Evolutionary conservation across 2,113 vertebrate genomes (phyloP), one percentile per base, ranked within the genome.

Genomic region (Struthidea cinerea): DNA sequence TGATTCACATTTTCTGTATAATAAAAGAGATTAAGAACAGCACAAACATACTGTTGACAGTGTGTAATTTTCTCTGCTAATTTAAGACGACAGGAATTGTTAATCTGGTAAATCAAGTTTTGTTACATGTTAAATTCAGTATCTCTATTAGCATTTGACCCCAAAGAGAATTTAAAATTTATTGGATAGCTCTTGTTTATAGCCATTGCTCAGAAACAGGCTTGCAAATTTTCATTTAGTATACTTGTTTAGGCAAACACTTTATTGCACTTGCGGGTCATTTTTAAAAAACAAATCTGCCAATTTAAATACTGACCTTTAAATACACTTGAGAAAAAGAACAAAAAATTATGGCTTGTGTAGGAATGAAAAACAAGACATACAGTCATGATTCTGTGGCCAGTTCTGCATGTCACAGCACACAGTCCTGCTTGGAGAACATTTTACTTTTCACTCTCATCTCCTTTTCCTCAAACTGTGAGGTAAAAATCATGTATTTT

Each of bases 31-130:
- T 30, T 35, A 79, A 87, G 56, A 90, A 39, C 55, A 69, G 30
- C 42, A 50, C 67, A 76, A 64, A 85, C 41, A 57, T 21, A 27
- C 22, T 82, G 53, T 24, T 89, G 60, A 24, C 20, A 16, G 56
- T 53, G n/a, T 87, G 60, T 87, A 24, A 79, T 96, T 87, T 79
- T 79, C 67, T 26, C n/a, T 68, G 65, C 69, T 95, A 76, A 95
- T 89, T 80, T 87, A 89, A 79, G n/a, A 30, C 44, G 76, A 80
- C 33, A 83, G 59, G 42, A 73, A 89, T 73, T 59, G 69, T 76
- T 89, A 68, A 77, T 91, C 79, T 80, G 59, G 87, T 80, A 88
- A 80, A 86, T 88, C 75, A 41, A 57, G 87, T 94, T 84, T 55
- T 88, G 33, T 83, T 75, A 60, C 0, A 0, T 82, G 55, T 76